phyloP scores from a whole-genome alignment of 2,113 vertebrate species.

The Ictidomys tridecemlineatus region DNA sequence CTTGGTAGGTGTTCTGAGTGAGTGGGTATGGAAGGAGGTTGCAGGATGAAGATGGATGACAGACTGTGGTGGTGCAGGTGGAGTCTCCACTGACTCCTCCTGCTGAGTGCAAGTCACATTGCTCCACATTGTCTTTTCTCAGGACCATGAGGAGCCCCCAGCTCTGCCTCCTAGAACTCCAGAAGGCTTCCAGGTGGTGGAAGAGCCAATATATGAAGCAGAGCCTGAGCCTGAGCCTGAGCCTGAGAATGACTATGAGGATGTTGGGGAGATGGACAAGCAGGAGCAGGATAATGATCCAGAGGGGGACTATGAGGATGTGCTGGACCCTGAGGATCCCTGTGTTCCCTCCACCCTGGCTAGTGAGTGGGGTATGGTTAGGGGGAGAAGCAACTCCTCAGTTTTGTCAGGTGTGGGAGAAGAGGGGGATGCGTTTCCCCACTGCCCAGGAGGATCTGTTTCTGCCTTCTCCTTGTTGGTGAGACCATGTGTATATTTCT shows the following conservation, averaged over 20 bases:
- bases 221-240: conserved; percentile 67
- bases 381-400: neutral
- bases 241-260: conserved; percentile 90
- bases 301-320: conserved; percentile 86
- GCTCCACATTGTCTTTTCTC: neutral
- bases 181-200: conserved; percentile 66
- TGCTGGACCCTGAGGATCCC: conserved; percentile 72
- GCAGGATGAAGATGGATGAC: neutral
- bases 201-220: conserved; percentile 77
- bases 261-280: conserved; percentile 76
- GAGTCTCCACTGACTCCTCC: neutral
- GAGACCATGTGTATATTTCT: conserved; percentile 40
- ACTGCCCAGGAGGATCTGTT: neutral
- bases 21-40: neutral
- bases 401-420: neutral
- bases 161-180: conserved; percentile 82
- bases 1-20: neutral
- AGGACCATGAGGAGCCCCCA: conserved; percentile 82
- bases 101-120: neutral
- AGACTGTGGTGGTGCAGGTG: neutral
- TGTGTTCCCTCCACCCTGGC: conserved; percentile 16
- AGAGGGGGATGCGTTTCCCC: neutral
- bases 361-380: conserved; percentile 62
- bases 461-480: neutral
- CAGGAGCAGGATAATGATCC: conserved; percentile 41